Evolutionary conservation across 2,113 vertebrate genomes (phyloP), one percentile per base, ranked within the genome.

Genomic region (Gasterosteus aculeatus): DNA sequence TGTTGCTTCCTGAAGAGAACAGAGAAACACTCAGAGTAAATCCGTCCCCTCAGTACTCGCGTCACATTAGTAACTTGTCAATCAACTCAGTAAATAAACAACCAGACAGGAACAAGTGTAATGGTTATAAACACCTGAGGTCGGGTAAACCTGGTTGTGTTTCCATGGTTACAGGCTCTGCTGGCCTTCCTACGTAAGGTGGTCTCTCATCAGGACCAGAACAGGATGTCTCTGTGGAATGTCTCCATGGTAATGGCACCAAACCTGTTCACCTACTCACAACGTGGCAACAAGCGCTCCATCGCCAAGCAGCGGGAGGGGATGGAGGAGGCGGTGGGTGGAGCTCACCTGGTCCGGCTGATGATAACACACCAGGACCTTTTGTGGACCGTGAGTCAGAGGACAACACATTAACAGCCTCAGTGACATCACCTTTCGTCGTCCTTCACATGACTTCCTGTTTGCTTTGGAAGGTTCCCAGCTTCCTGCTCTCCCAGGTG

Each of bases 231-330:
- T 76, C 53, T 98, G 76, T 98, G 97, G 96, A 99, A 99, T 1
- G 97, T 99, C 56, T 97, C 97, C 57, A 98, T 98, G 90, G 95
- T 99, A 10, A 95, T 99, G 83, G 97, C 98, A 0, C 98, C 98
- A 46, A 99, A 99, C 87, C 94, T 99, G 65, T 98, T 99, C 89
- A 92, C 95, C 85, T 94, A 82, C 57, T 10, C 2, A 74, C 66
- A 56, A 39, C 94, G 90, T 72, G 94, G 95, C 78, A 97, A 96
- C 81, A 95, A 93, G 41, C 93, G 86, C 35, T 75, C 82, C 0
- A 7, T 76, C 1, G 14, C 77, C 10, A 85, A 44, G 26, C 95
- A 95, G 76, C 94, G 87, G 14, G 96, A 97, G 68, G 97, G 97
- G 75, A 94, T 98, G 92, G 94, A 96, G 81, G 93, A 95, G 16